Conservation (phyloP, 2,888 invertebrate species). For the Synanthedon myopaeformis region DNA sequence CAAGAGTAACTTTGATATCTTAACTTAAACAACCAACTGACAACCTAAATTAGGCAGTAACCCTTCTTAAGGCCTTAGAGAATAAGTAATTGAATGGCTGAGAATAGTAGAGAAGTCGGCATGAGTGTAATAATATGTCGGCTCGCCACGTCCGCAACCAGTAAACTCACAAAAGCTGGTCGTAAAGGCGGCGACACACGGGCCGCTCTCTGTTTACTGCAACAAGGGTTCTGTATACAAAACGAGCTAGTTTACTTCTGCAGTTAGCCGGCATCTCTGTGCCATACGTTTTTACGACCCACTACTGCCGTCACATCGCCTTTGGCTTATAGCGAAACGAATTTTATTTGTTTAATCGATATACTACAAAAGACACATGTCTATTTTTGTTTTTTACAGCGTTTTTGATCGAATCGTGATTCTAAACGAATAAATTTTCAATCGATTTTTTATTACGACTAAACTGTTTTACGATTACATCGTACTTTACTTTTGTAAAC, state of each 20-base stretch:
- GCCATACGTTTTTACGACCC: slow-evolving; percentile 66
- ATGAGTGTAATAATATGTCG: no score
- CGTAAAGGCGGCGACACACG: slow-evolving; percentile 66
- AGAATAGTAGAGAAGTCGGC: no score
- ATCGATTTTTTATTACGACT: slow-evolving; percentile 57
- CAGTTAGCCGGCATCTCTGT: slow-evolving; percentile 64
- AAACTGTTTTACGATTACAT: slow-evolving; percentile 62
- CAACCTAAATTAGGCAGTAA: no score
- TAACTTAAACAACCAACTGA: no score
- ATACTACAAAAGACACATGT: slow-evolving; percentile 54
- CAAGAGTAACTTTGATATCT: no score
- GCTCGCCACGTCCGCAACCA: slow-evolving; percentile 44
- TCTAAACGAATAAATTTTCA: slow-evolving; percentile 41
- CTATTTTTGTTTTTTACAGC: slow-evolving; percentile 58
- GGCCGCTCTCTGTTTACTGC: slow-evolving; percentile 56
- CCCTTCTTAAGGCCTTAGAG: no score
- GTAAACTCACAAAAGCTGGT: slow-evolving; percentile 53
- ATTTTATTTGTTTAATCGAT: slow-evolving; percentile 70
- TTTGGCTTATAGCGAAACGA: slow-evolving; percentile 56
- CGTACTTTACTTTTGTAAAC: slow-evolving; percentile 53
- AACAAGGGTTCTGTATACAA: slow-evolving; percentile 65
- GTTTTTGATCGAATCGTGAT: slow-evolving; percentile 50
- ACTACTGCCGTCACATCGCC: slow-evolving; percentile 52
- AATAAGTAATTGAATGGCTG: no score
- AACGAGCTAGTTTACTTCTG: slow-evolving; percentile 62